Base-by-base conservation (phyloP, 2,797 vertebrate genomes). In the Cuniculus paca region DNA sequence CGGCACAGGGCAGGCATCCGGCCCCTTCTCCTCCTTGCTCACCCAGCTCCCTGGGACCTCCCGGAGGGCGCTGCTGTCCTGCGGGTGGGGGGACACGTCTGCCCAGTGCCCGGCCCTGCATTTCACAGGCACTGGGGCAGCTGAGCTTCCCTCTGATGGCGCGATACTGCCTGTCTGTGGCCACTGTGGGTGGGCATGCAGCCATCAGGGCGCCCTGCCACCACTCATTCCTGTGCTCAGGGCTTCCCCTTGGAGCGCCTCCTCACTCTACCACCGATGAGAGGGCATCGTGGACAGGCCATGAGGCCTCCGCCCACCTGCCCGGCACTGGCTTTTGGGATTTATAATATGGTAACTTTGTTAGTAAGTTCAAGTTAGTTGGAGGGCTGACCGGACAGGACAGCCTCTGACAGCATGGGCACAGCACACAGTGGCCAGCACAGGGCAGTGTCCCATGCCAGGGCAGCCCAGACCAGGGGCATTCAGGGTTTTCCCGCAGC, bases 291-390 rank as follows among this genome's bases (percentile, higher is more conserved):
- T 1, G 2, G 31, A 20, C 6, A 34, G 79, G 26, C 6, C 2
- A 28, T 0, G 31, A 24, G 10, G 20, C 17, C 0, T 20, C 19
- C 5, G 16, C 13, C 28, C 6, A 12, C 19, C 61, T 61, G 12
- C 20, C 11, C 17, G 14, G 2, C 1, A 0, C 5, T 1, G 20
- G n/a, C 39, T 26, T 6, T 0, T 11, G 28, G 9, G 5, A 31
- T 12, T 63, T 3, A 16, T 17, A 0, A 1, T 14, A 0, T 0
- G 0, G 31, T 4, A 7, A 45, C 28, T 16, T n/a, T 16, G 0
- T 58, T 16, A 12, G 26, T 54, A n/a, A 42, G 31, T 42, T 63
- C 79, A 50, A 6, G 14, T 45, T 2, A 6, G 36, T 34, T n/a
- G n/a, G 0, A 61, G 87, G 77, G 36, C 77, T 88, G 78, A 48